Percentiles rank a stretch among this genome's conserved stretches.
phyloP scores from a whole-genome alignment of 2,113 vertebrate genomes.

The Chloebia gouldiae region DNA sequence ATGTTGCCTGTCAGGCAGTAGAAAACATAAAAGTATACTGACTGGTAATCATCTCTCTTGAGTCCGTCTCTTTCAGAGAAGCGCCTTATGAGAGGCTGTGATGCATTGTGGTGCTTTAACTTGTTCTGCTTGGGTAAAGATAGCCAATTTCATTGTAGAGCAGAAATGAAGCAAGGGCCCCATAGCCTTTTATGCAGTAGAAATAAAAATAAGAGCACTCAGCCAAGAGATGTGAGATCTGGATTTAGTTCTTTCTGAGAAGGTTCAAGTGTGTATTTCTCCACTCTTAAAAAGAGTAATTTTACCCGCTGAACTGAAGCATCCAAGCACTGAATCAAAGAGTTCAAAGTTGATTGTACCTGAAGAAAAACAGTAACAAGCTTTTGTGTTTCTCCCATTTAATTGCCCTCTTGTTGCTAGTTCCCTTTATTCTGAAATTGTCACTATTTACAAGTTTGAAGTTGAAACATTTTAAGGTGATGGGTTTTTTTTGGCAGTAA shows the following conservation, averaged over 20 bases:
- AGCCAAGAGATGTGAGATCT: background rate
- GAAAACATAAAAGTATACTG: background rate
- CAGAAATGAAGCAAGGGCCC: background rate
- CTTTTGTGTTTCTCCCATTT: background rate
- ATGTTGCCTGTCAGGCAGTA: background rate
- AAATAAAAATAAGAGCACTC: background rate
- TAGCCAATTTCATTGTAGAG: background rate
- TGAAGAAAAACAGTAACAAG: background rate
- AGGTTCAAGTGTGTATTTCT: background rate
- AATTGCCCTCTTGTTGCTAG: background rate
- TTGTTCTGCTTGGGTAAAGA: background rate
- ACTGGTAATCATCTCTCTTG: background rate
- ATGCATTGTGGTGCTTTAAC: background rate
- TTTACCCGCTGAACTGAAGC: background rate
- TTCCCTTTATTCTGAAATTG: background rate
- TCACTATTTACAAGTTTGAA: background rate
- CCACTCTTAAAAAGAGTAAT: background rate
- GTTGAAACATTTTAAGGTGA: background rate
- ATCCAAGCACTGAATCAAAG: background rate
- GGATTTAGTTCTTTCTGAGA: background rate
- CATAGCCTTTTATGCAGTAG: background rate
- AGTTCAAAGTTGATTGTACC: background rate
- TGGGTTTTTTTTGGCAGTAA: background rate
- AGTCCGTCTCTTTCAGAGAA: background rate
- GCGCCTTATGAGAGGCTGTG: background rate